Evolutionary conservation across 1,140 invertebrate genomes (phyloP).

Genomic region (Venturia canescens): DNA sequence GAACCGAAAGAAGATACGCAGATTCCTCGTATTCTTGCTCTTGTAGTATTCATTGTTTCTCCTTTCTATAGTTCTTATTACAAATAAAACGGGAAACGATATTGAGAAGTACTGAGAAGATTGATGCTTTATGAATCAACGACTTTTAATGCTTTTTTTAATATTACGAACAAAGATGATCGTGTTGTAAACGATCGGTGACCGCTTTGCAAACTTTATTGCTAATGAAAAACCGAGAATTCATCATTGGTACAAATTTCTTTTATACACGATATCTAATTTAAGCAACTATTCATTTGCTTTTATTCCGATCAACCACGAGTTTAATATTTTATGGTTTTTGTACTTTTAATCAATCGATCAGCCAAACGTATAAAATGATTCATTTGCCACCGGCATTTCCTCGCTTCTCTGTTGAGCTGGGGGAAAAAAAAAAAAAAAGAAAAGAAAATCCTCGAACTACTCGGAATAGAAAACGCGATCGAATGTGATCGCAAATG

Average conservation of each 20-base stretch:
- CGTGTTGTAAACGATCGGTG: background rate
- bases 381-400: background rate
- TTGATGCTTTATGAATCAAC: constrained; percentile 1
- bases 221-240: constrained; percentile 7
- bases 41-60: too few relatives aligned
- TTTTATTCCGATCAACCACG: background rate
- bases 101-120: constrained; percentile 25
- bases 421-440: too few relatives aligned
- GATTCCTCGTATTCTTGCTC: background rate
- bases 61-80: too few relatives aligned
- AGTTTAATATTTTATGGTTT: background rate
- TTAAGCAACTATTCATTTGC: background rate
- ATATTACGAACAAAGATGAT: background rate
- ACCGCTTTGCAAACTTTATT: background rate
- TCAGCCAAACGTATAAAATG: background rate
- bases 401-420: too few relatives aligned
- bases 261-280: constrained; percentile 6
- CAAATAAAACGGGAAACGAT: background rate
- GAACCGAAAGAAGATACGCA: background rate
- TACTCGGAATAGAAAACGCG: background rate
- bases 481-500: constrained; percentile 11
- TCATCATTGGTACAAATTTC: background rate
- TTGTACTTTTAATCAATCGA: background rate
- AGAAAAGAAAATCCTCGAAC: too few relatives aligned
- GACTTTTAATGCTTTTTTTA: too few relatives aligned